These are phyloP conservation scores for Aphaenogaster ashmeadi DNA, from an alignment of 1,140 invertebrate species.

Conservation along the genomic window DNA sequence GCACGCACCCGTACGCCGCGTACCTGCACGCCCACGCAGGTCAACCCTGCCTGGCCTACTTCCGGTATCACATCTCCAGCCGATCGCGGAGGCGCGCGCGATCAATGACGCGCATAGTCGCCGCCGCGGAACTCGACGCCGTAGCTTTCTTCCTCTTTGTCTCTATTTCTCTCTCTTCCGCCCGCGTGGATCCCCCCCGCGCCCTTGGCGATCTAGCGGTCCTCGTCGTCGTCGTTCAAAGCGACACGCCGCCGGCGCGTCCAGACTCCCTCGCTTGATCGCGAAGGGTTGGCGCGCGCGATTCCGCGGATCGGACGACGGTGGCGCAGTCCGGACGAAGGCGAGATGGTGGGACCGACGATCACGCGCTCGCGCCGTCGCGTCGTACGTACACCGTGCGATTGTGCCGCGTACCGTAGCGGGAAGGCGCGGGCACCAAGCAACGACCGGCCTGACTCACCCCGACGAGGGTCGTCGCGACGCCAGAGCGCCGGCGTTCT, in stretches of 20 bases:
- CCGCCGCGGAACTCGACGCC: conserved; percentile 44
- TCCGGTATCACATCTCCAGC: conserved; percentile 76
- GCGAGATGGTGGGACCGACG: not conserved
- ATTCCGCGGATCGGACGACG: conserved; percentile 9
- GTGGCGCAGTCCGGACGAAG: not conserved
- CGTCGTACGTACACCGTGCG: conserved; percentile 35
- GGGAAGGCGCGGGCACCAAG: conserved; percentile 64
- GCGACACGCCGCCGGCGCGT: not conserved
- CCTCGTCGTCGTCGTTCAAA: not conserved
- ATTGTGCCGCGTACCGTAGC: conserved; percentile 49
- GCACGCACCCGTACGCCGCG: conserved; percentile 58
- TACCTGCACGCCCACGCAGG: conserved; percentile 71
- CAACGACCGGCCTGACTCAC: conserved; percentile 67
- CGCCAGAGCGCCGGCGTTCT: conserved; percentile 71
- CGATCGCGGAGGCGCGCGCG: conserved; percentile 67
- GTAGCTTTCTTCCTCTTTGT: conserved; percentile 29
- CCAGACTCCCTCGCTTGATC: not conserved
- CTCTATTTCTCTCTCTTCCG: not conserved
- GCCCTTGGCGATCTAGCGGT: not conserved
- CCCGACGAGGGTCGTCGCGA: conserved; percentile 62
- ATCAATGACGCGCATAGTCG: conserved; percentile 75
- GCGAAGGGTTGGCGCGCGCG: not conserved
- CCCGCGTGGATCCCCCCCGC: conserved; percentile 24
- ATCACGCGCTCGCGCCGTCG: conserved; percentile 37
- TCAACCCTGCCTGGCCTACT: conserved; percentile 73